phyloP scores from a whole-genome alignment of 1,140 invertebrate species.

The Aphis gossypii region DNA sequence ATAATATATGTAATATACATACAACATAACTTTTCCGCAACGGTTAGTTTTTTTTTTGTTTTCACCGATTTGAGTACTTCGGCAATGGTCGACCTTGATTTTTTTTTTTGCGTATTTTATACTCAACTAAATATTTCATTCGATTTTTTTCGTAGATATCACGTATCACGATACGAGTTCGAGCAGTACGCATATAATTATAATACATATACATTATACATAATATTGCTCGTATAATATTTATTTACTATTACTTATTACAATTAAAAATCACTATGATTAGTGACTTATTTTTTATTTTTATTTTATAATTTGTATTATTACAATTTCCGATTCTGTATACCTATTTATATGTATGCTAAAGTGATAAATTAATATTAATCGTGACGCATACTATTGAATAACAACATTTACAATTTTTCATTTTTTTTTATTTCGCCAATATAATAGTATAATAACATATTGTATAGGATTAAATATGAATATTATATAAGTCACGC shows the following conservation, averaged over 20 bases:
- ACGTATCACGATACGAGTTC: background rate
- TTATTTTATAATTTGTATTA: conserved; percentile 1
- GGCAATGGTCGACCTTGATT: background rate
- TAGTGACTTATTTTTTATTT: background rate
- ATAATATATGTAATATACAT: background rate
- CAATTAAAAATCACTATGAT: background rate
- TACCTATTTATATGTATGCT: background rate
- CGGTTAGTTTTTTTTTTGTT: background rate
- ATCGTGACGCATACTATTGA: background rate
- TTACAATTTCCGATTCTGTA: background rate
- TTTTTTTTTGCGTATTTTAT: background rate
- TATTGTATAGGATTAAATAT: background rate
- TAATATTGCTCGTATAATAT: background rate
- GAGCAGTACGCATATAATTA: background rate
- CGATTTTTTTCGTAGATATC: background rate
- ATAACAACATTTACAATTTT: background rate
- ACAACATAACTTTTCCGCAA: background rate
- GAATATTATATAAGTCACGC: background rate
- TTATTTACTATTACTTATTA: background rate
- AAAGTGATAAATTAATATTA: background rate
- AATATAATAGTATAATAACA: background rate
- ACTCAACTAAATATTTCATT: background rate
- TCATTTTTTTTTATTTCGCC: background rate
- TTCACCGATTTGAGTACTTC: conserved; percentile 3
- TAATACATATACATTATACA: background rate